Evolutionary conservation across 2,888 invertebrate species (phyloP), one percentile per base, ranked within the genome.

Genomic region (Melanostoma mellinum): DNA sequence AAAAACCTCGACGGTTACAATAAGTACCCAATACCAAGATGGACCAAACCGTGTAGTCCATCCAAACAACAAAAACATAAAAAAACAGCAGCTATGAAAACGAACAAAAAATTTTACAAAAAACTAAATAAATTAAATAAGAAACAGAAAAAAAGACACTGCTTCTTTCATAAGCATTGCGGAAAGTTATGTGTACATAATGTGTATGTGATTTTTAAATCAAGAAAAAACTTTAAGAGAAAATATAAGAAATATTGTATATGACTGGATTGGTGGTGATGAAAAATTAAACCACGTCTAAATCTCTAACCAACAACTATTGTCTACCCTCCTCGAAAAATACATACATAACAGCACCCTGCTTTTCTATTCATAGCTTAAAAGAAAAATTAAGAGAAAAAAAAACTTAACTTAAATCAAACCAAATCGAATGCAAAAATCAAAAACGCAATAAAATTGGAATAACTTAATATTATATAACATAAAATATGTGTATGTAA

Each of bases 1-100:
- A 73, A 72, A 82, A 79, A 71, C 71, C 84, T 84, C 84, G 84
- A 84, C 71, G 84, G 79, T 84, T 84, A 71, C 58, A 50, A 73
- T 20, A 6, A 56, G 56, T 50, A 61, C 30, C 1, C 55, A 65
- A 72, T 50, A 79, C 30, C 61, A 53, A 35, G 79, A 79, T 84
- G 84, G 74, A 74, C 50, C 71, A 79, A 77, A 46, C 38, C 61
- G 20, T 20, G 53, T 2, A 79, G 73, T 71, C 79, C 84, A 78
- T 84, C 78, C 78, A 78, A 53, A 71, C 46, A 40, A 52, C 38
- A 56, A 60, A 50, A 55, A 20, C 38, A 42, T 69, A 69, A 42
- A 44, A 69, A 56, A 4, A 52, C 6, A 56, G 68, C 48, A 48
- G 32, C 9, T 20, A 56, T 32, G 61, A 38, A 58, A 36, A 30